A percentile compares a stretch with the other conserved stretches of the same genome.
phyloP scores from a whole-genome alignment of 2,113 vertebrate genomes.

The Pedionomus torquatus region DNA sequence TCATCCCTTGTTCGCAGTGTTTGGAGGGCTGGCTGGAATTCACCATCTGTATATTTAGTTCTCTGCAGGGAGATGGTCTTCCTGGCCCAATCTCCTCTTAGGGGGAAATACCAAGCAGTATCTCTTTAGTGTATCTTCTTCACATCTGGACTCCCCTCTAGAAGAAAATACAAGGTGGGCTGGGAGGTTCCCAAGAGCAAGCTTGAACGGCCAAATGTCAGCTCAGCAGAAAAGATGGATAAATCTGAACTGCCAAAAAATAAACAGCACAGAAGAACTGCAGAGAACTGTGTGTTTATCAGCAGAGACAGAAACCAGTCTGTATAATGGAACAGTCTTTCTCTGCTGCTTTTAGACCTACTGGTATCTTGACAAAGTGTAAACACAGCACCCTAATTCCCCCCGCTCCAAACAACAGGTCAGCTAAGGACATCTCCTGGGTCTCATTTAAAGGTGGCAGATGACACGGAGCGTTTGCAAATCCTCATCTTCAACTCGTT shows the following conservation, averaged over 20 bases:
- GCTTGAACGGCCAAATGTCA: not conserved
- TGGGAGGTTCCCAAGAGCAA: not conserved
- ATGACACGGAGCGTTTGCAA: not conserved
- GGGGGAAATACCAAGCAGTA: not conserved
- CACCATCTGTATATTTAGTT: conserved; percentile 21
- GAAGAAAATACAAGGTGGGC: not conserved
- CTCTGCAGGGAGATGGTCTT: conserved; percentile 16
- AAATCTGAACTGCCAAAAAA: not conserved
- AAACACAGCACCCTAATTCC: not conserved
- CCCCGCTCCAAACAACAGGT: not conserved
- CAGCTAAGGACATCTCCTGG: conserved; percentile 16
- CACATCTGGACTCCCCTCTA: not conserved
- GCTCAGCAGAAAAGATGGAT: not conserved
- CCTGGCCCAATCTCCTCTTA: not conserved
- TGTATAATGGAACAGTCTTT: not conserved
- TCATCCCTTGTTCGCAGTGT: not conserved
- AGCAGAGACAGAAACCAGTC: not conserved
- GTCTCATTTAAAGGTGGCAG: not conserved
- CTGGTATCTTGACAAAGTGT: not conserved
- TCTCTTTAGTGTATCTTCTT: not conserved
- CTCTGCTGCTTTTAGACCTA: not conserved
- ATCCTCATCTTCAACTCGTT: not conserved
- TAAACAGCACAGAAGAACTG: not conserved
- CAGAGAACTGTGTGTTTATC: not conserved
- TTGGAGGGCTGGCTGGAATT: conserved; percentile 5